A percentile compares a stretch with the other conserved stretches of the same genome.
phyloP scores from a whole-genome alignment of 1,140 invertebrate species.

The Diorhabda carinulata region DNA sequence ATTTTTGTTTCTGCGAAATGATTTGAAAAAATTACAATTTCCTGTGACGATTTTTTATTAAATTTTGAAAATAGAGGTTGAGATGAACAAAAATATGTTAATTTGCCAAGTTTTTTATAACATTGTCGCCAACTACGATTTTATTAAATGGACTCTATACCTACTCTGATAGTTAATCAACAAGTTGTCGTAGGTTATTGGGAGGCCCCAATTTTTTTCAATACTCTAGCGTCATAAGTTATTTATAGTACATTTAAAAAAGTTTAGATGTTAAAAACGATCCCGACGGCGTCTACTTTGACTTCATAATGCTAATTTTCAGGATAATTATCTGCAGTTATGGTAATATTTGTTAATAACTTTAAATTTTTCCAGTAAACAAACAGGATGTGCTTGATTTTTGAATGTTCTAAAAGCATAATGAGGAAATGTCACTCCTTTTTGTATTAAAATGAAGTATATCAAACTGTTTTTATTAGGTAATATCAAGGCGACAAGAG shows the following conservation, averaged over 20 bases:
- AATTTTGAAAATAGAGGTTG: too few relatives aligned
- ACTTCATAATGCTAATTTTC: not conserved
- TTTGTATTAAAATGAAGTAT: not conserved
- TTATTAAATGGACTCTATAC: too few relatives aligned
- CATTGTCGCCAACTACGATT: too few relatives aligned
- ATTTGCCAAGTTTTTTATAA: too few relatives aligned
- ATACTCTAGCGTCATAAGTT: not conserved
- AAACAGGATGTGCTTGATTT: not conserved
- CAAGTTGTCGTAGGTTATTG: slow-evolving; percentile 12
- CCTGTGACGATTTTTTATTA: too few relatives aligned
- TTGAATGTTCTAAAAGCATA: not conserved
- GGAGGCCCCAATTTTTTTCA: slow-evolving; percentile 5
- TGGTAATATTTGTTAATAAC: not conserved
- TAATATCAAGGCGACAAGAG: too few relatives aligned
- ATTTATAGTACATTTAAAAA: slow-evolving; percentile 5
- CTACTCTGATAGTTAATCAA: too few relatives aligned
- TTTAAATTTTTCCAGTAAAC: not conserved
- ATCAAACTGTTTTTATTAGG: not conserved
- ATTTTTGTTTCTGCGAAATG: too few relatives aligned
- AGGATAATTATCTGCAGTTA: not conserved
- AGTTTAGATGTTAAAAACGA: slow-evolving; percentile 9
- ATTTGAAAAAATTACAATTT: too few relatives aligned
- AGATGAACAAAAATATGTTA: too few relatives aligned
- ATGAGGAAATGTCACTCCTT: not conserved
- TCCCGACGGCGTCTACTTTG: not conserved